Percentiles rank a stretch among this genome's conserved stretches.
phyloP scores from a whole-genome alignment of 1,140 invertebrate genomes.

The Caerostris darwini region DNA sequence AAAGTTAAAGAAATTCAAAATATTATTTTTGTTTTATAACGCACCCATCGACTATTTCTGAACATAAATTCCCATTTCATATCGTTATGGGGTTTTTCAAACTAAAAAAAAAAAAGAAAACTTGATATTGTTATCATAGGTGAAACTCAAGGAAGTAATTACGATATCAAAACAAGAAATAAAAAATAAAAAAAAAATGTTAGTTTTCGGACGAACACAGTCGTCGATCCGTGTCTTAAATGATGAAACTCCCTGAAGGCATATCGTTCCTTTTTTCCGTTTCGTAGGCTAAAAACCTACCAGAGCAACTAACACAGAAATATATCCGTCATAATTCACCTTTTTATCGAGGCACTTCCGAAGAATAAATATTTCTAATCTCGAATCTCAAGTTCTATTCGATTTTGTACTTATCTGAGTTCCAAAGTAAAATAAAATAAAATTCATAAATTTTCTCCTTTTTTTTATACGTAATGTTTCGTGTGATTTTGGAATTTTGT shows the following conservation, averaged over 20 bases:
- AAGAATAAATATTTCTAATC: slow-evolving; percentile 46
- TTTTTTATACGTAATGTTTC: neutral
- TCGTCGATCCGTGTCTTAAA: neutral
- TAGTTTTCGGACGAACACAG: neutral
- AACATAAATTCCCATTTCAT: no score
- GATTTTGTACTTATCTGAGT: neutral
- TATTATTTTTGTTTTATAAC: no score
- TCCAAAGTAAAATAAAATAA: neutral
- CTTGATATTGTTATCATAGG: no score
- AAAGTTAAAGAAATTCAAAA: no score
- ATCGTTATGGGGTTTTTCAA: no score
- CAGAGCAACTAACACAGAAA: slow-evolving; percentile 59
- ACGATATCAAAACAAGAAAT: neutral
- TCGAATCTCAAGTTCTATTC: slow-evolving; percentile 5
- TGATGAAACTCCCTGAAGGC: neutral
- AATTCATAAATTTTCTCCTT: neutral
- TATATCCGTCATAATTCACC: slow-evolving; percentile 39
- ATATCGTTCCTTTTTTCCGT: slow-evolving; percentile 4
- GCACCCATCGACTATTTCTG: no score
- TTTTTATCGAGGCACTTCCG: neutral
- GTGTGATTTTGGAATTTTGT: neutral
- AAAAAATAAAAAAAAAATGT: neutral
- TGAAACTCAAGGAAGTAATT: neutral
- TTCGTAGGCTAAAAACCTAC: neutral
- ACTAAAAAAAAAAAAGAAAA: no score